These are phyloP conservation scores for Plecotus auritus DNA, from an alignment of 2,113 vertebrate genomes.

Conservation along the genomic window DNA sequence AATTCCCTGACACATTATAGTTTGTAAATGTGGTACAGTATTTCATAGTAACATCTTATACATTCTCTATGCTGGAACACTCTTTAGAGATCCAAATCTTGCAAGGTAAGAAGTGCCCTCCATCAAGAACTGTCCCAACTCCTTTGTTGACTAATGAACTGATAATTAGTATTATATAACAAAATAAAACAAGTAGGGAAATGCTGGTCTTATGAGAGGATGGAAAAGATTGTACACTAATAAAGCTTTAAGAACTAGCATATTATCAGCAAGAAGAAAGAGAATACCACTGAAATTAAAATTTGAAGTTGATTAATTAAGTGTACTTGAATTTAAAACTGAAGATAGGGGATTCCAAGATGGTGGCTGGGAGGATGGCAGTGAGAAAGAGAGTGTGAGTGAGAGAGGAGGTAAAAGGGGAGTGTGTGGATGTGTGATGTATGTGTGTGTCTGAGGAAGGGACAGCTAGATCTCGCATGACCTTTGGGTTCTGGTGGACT, in stretches of 20 bases:
- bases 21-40: not conserved
- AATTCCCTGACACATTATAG: not conserved
- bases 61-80: not conserved
- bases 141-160: not conserved
- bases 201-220: not conserved
- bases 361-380: too few relatives aligned
- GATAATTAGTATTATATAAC: not conserved
- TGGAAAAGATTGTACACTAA: not conserved
- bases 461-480: too few relatives aligned
- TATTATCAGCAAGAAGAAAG: not conserved
- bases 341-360: not conserved
- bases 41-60: not conserved
- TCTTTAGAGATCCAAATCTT: not conserved
- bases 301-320: not conserved
- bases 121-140: not conserved
- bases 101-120: not conserved
- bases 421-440: too few relatives aligned
- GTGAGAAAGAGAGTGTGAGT: too few relatives aligned
- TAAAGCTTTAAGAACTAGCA: not conserved
- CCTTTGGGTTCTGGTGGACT: too few relatives aligned
- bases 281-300: not conserved
- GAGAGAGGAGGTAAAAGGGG: too few relatives aligned
- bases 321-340: not conserved
- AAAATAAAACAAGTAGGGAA: not conserved
- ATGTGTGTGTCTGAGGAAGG: too few relatives aligned